Conservation (phyloP, 2,888 invertebrate species). For the Nasonovia ribisnigri region DNA sequence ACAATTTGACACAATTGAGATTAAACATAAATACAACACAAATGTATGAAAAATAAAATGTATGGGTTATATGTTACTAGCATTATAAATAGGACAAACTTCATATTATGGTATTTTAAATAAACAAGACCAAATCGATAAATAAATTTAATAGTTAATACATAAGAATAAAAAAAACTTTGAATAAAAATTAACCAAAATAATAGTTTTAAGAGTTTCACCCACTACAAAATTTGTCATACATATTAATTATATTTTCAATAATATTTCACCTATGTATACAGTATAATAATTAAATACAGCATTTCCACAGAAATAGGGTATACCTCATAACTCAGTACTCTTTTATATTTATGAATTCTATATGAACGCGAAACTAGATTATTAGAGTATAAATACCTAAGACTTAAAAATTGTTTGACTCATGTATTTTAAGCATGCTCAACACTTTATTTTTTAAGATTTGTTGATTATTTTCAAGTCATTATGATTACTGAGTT, state of each 20-base stretch:
- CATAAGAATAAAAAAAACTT: too few species aligned
- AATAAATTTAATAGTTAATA: background rate
- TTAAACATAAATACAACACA: background rate
- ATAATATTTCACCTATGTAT: background rate
- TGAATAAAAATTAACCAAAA: background rate
- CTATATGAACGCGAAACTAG: background rate
- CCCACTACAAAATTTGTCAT: background rate
- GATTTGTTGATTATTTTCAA: too few species aligned
- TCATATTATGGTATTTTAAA: background rate
- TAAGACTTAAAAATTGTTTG: background rate
- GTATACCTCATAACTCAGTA: background rate
- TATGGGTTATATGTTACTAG: background rate
- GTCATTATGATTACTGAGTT: too few species aligned
- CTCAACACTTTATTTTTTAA: too few species aligned
- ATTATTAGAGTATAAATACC: background rate
- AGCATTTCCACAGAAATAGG: background rate
- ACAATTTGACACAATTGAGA: slow-evolving; percentile 41
- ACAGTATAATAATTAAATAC: background rate
- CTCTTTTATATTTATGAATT: background rate
- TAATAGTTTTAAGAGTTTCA: background rate
- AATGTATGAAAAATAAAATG: background rate
- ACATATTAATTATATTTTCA: background rate
- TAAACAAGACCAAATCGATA: background rate
- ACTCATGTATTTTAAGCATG: too few species aligned
- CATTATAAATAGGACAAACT: background rate